Conservation (phyloP, 2,797 vertebrate species). For the Sebastes oblongus region DNA sequence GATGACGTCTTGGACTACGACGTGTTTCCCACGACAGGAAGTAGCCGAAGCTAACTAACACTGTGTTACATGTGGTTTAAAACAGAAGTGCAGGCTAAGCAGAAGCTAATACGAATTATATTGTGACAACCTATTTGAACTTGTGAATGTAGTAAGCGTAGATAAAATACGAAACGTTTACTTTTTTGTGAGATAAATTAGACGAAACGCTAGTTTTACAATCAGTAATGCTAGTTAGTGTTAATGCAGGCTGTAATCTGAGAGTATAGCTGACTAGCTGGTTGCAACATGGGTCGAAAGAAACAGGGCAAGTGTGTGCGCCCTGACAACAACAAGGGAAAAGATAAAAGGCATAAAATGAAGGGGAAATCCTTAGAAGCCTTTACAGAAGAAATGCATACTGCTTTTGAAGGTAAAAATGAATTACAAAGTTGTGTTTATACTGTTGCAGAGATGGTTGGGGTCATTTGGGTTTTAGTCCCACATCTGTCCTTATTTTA, state of each 20-base stretch:
- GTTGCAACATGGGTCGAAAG: slow-evolving; percentile 77
- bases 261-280: neutral
- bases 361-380: slow-evolving; percentile 83
- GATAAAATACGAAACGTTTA: neutral
- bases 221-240: neutral
- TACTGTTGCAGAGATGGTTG: neutral
- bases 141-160: rapidly evolving
- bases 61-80: neutral
- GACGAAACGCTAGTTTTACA: neutral
- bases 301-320: slow-evolving; percentile 76
- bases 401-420: slow-evolving; percentile 81
- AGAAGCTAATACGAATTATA: rapidly evolving
- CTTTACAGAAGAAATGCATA: slow-evolving; percentile 85
- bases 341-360: slow-evolving; percentile 80
- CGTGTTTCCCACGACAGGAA: neutral
- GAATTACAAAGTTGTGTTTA: neutral
- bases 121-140: neutral
- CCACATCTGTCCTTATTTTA: neutral
- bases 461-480: neutral
- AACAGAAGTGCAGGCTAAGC: neutral
- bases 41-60: neutral
- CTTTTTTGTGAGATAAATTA: neutral
- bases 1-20: rapidly evolving
- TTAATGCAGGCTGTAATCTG: neutral
- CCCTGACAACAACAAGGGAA: slow-evolving; percentile 74